Evolutionary conservation across 2,113 vertebrate species (phyloP).

Genomic region (Loxodonta africana): DNA sequence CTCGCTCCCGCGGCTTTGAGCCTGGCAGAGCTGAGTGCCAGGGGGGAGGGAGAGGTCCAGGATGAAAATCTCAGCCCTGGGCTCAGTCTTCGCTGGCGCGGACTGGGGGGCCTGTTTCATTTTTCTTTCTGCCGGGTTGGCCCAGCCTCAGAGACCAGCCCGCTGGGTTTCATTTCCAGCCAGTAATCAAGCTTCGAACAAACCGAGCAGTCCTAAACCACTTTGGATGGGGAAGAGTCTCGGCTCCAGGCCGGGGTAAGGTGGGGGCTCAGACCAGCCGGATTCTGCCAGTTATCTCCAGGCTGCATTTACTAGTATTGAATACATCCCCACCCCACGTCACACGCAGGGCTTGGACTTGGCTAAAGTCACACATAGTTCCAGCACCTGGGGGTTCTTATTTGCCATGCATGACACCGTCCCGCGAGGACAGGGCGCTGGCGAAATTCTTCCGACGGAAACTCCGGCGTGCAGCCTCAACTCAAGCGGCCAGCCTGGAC

Average conservation of each 20-base stretch:
- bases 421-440: background rate
- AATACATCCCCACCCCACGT: background rate
- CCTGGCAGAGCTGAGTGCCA: background rate
- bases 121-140: conserved; percentile 49
- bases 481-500: background rate
- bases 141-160: background rate
- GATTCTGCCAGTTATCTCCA: background rate
- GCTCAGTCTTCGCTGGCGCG: background rate
- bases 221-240: background rate
- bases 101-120: conserved; percentile 30
- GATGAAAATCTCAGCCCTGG: conserved; percentile 40
- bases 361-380: background rate
- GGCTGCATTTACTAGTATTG: background rate
- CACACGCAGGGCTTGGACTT: background rate
- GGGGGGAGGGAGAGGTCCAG: fast-evolving
- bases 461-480: background rate
- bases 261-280: background rate
- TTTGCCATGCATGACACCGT: background rate
- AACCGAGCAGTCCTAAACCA: background rate
- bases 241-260: background rate
- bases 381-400: background rate
- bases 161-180: conserved; percentile 62
- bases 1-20: background rate
- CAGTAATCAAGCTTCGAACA: background rate
- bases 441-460: background rate